A percentile compares a stretch with the other conserved stretches of the same genome.
phyloP scores from a whole-genome alignment of 1,140 invertebrate species.

The Pseudomyrmex sp. region DNA sequence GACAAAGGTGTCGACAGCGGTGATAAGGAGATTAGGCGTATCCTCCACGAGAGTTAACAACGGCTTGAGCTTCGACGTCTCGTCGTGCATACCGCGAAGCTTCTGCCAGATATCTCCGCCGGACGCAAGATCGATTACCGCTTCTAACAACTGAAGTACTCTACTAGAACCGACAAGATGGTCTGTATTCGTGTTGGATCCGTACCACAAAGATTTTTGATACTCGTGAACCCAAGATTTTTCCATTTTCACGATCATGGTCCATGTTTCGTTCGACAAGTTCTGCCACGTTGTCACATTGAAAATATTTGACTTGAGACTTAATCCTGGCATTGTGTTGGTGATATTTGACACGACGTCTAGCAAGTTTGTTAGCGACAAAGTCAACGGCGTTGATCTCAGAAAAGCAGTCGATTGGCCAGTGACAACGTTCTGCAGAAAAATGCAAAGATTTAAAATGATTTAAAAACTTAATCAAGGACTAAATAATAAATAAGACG shows the following conservation, averaged over 20 bases:
- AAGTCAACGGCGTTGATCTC: conserved; percentile 61
- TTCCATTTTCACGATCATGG: conserved; percentile 65
- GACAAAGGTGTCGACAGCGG: conserved; percentile 78
- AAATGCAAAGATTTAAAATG: background rate
- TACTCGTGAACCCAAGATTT: conserved; percentile 74
- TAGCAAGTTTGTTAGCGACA: conserved; percentile 64
- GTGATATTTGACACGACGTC: conserved; percentile 65
- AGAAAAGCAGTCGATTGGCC: background rate
- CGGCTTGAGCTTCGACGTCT: conserved; percentile 74
- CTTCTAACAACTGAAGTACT: conserved; percentile 67
- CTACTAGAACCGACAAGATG: conserved; percentile 17
- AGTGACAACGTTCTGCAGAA: conserved; percentile 58
- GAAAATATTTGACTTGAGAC: conserved; percentile 74
- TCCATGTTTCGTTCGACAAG: conserved; percentile 75
- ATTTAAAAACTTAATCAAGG: background rate
- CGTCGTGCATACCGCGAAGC: conserved; percentile 68
- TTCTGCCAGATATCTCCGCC: conserved; percentile 81
- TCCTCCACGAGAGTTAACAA: conserved; percentile 79
- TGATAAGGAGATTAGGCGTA: conserved; percentile 78
- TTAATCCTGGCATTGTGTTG: conserved; percentile 34
- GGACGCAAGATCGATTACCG: conserved; percentile 67
- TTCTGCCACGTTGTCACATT: conserved; percentile 77
- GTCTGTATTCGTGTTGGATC: background rate
- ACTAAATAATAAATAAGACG: no score
- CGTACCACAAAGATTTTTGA: conserved; percentile 2